These are phyloP conservation scores for Orthosia gracilis DNA, from an alignment of 2,888 invertebrate genomes.

Conservation along the genomic window DNA sequence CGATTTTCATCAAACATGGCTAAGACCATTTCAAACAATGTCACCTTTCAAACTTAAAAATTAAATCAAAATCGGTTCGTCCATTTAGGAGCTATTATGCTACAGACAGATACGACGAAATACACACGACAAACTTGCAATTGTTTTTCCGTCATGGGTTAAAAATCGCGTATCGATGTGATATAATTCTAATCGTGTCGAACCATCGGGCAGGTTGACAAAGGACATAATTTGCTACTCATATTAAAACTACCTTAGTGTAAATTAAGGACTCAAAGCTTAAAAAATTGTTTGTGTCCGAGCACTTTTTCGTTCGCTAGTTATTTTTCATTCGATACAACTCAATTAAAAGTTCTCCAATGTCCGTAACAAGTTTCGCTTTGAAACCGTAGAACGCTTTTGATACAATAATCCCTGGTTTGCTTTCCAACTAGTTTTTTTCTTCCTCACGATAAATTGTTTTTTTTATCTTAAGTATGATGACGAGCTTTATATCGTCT, in stretches of 20 bases:
- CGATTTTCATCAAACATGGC: no score
- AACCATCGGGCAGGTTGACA: no score
- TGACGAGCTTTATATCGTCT: neutral
- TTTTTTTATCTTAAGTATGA: neutral
- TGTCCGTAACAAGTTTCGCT: conserved; percentile 20
- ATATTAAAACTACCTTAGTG: neutral
- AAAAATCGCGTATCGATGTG: no score
- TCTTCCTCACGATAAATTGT: conserved; percentile 6
- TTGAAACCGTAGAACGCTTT: conserved; percentile 26
- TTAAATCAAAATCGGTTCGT: no score
- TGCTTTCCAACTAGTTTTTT: conserved; percentile 12
- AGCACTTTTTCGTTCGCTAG: neutral
- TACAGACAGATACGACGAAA: no score
- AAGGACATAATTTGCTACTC: neutral
- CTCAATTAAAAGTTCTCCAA: conserved; percentile 41
- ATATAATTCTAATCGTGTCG: no score
- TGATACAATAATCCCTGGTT: conserved; percentile 35
- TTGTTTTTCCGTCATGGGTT: no score
- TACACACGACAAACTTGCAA: no score
- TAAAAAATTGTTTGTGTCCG: neutral
- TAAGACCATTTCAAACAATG: no score
- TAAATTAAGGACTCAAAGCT: conserved; percentile 4
- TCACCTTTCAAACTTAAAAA: no score
- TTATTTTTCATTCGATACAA: conserved; percentile 25
- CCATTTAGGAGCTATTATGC: no score